Base-by-base conservation (phyloP, 1,140 invertebrate genomes). In the Drosophila lacertosa region DNA sequence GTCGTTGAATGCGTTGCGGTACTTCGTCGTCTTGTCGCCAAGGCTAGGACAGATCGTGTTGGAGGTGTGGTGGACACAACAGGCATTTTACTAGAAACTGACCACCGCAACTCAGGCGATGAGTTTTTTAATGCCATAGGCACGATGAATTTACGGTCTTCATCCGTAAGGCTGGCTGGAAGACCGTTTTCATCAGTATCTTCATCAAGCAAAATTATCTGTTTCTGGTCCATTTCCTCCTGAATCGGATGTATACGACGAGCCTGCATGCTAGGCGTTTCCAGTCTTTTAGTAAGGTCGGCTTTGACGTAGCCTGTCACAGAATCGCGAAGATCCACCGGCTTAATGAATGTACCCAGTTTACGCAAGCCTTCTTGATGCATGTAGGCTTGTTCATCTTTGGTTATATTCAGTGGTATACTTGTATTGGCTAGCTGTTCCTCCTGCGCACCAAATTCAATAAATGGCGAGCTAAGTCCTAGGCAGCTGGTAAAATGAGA, bases 211-310 rank as follows among this genome's bases (percentile, higher is more conserved):
- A 91, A 64, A 15, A 89, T 83, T 2, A 91, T 91, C 68, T 91
- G 82, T 47, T 91, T 91, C 44, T 89, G 90, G 53, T 91, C 84
- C 88, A 91, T 91, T 63, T 91, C 90, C 62, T 90, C 89, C 33
- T 89, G 84, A 32, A 90, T 90, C 1, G 88, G 89, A 75, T 89
- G 88, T 4, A 82, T 32, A 0, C 77, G 73, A 4, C 81, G 51
- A 9, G 74, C 71, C 51, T 73, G 67, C 4, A 65, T 65, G 11
- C 48, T 79, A 10, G 67, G 60, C 11, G 58, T 47, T 10, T 71
- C 59, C 37, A 90, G 54, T 60, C 82, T 82, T 58, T 89, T 90
- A 0, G 88, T 91, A 9, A 90, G 72, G 66, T 89, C 77, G 2
- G 76, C 73, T 50, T 86, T 90, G 0, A 91, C 90, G 48, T 74